Percentiles rank a stretch among this genome's conserved stretches.
These are phyloP conservation scores for Sula dactylatra DNA, from an alignment of 2,113 vertebrate genomes.

Conservation along the genomic window DNA sequence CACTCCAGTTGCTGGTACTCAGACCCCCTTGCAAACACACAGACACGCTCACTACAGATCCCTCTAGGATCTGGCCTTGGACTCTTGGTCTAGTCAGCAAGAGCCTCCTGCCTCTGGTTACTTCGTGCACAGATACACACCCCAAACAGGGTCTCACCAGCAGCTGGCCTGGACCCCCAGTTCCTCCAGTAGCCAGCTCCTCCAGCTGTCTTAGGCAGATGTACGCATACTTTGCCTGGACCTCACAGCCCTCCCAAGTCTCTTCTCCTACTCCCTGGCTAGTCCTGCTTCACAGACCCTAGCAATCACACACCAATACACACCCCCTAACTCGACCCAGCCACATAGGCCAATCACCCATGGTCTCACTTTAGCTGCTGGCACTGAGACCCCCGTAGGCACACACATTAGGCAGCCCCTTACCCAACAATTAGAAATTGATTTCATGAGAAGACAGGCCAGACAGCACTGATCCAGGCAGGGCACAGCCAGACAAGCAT, in stretches of 20 bases:
- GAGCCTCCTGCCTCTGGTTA: neutral
- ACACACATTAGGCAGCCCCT: neutral
- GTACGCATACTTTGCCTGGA: fast-evolving
- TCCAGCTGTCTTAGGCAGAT: neutral
- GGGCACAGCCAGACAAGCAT: neutral
- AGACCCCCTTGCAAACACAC: fast-evolving
- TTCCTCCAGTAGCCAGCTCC: neutral
- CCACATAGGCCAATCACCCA: fast-evolving
- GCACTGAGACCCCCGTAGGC: fast-evolving
- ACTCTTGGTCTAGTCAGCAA: neutral
- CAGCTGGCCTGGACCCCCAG: neutral
- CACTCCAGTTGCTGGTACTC: neutral
- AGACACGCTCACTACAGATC: neutral
- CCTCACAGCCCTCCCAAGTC: neutral
- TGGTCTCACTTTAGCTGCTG: neutral
- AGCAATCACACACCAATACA: fast-evolving
- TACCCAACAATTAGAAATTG: neutral
- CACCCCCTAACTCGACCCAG: fast-evolving
- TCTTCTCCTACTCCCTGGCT: too few relatives aligned
- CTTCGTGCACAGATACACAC: neutral
- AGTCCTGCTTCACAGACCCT: neutral
- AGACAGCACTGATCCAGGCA: neutral
- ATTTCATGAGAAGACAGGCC: neutral
- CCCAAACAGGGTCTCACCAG: neutral
- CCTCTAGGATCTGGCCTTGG: neutral